phyloP scores from a whole-genome alignment of 2,113 vertebrate genomes.

The Cynopterus brachyotis region DNA sequence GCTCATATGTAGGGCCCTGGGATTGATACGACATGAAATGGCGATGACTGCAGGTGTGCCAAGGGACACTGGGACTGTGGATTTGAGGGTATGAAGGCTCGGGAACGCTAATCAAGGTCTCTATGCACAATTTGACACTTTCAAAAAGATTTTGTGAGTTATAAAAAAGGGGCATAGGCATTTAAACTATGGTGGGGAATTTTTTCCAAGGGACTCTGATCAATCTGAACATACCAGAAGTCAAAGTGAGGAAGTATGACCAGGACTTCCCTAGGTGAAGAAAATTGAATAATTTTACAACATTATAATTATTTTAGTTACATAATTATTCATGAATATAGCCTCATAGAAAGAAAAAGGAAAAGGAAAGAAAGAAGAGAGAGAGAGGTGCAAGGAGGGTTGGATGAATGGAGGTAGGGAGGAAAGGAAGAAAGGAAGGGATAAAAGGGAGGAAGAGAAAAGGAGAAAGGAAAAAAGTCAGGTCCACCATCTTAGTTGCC shows the following conservation, averaged over 20 bases:
- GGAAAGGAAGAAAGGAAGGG: fast-evolving
- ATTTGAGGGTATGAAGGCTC: neutral
- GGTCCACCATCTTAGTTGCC: neutral
- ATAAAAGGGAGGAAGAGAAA: neutral
- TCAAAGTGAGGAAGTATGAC: neutral
- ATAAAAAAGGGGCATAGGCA: neutral
- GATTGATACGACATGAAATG: neutral
- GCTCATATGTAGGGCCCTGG: neutral
- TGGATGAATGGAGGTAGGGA: neutral
- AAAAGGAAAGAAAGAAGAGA: too few species aligned
- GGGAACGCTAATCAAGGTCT: neutral
- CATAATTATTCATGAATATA: neutral
- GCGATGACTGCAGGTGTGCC: neutral
- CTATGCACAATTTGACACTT: neutral
- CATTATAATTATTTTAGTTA: neutral
- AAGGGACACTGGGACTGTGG: neutral
- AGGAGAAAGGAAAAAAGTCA: neutral
- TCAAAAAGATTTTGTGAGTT: neutral
- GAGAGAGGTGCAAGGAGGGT: neutral
- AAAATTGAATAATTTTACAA: neutral
- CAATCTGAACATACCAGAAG: neutral
- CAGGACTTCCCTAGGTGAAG: neutral
- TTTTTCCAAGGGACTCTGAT: neutral
- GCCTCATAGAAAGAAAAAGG: neutral
- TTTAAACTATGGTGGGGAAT: neutral